Evolutionary conservation across 2,797 vertebrate genomes (phyloP).

Genomic region (Lepus townsendii): DNA sequence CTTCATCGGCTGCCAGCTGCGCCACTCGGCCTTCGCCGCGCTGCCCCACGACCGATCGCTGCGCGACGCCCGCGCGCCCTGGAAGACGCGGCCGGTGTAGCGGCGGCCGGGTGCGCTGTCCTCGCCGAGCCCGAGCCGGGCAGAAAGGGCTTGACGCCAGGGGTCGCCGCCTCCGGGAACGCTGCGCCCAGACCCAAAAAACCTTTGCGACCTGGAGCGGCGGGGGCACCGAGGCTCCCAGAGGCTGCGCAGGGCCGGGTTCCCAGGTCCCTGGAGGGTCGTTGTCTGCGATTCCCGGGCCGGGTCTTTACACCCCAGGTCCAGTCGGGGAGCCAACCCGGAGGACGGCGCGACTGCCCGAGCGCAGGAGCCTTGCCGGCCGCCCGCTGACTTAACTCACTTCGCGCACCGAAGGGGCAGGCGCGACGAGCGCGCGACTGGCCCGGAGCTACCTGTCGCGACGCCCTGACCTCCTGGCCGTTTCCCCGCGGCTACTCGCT

Average conservation of each 20-base stretch:
- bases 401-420: neutral
- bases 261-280: neutral
- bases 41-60: conserved; percentile 98
- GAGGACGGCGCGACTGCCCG: neutral
- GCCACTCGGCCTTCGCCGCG: conserved; percentile 98
- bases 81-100: conserved; percentile 93
- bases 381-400: neutral
- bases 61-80: conserved; percentile 96
- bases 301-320: neutral
- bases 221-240: neutral
- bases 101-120: neutral
- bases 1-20: conserved; percentile 99
- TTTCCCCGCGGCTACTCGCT: neutral
- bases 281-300: neutral
- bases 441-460: neutral
- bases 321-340: neutral
- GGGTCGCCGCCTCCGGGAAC: neutral
- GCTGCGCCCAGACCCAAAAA: neutral
- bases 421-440: neutral
- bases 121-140: neutral
- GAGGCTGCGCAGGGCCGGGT: neutral
- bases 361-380: neutral
- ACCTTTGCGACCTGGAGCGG: neutral
- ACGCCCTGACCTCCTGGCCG: neutral
- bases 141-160: neutral